These are phyloP conservation scores for Channa maculata DNA, from an alignment of 2,113 vertebrate genomes.

Conservation along the genomic window DNA sequence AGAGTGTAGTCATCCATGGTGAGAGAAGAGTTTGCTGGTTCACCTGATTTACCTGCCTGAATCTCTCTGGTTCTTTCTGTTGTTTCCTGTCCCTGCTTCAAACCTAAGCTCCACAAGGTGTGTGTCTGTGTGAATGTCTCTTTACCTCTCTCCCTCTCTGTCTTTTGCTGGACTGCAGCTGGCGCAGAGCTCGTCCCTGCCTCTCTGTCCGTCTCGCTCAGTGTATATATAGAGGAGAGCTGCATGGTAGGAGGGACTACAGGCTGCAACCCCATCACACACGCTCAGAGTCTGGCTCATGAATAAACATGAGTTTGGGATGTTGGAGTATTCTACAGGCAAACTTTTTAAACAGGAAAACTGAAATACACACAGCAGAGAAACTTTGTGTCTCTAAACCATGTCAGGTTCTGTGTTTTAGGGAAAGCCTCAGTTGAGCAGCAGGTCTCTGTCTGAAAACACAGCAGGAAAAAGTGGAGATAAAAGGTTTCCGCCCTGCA, in stretches of 20 bases:
- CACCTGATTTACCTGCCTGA: constrained; percentile 13
- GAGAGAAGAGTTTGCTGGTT: not conserved
- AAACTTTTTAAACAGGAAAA: too few species aligned
- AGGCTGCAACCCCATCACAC: constrained; percentile 39
- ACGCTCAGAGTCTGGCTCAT: constrained; percentile 14
- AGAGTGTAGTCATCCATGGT: constrained; percentile 79
- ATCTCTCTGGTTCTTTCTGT: not conserved
- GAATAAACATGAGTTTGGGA: not conserved
- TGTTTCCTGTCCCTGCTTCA: too few species aligned
- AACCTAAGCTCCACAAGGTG: too few species aligned
- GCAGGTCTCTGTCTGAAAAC: too few species aligned
- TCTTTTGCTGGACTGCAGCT: constrained; percentile 23
- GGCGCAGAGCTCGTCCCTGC: constrained; percentile 47
- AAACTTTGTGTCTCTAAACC: too few species aligned
- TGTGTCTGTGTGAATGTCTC: constrained; percentile 9
- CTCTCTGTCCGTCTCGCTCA: constrained; percentile 36
- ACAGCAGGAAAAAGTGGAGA: too few species aligned
- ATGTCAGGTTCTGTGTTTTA: too few species aligned
- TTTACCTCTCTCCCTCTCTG: constrained; percentile 14
- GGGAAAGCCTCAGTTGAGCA: too few species aligned
- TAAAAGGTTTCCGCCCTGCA: too few species aligned
- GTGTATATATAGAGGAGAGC: constrained; percentile 78
- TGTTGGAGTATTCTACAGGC: too few species aligned
- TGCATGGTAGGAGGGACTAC: constrained; percentile 75
- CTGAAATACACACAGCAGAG: too few species aligned